Evolutionary conservation across 2,888 invertebrate genomes (phyloP).

Genomic region (Pheosia gnoma): DNA sequence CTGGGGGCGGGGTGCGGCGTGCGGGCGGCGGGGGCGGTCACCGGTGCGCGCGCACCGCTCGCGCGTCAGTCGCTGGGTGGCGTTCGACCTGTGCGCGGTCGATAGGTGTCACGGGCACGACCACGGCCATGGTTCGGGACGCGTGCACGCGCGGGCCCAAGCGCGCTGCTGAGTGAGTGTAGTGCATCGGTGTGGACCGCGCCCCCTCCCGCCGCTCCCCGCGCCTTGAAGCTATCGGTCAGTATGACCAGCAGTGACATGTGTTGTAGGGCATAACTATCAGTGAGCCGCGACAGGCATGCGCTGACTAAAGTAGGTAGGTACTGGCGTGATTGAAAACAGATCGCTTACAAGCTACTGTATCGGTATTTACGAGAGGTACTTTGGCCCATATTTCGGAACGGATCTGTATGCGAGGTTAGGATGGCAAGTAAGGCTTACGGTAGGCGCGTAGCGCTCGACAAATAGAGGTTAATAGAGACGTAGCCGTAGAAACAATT

Average conservation of each 20-base stretch:
- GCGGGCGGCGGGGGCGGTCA: constrained; percentile 52
- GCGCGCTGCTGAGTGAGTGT: constrained; percentile 65
- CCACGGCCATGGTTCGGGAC: constrained; percentile 72
- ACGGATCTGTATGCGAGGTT: constrained; percentile 34
- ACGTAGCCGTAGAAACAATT: constrained; percentile 21
- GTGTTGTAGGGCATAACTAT: constrained; percentile 12
- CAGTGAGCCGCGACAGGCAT: constrained; percentile 15
- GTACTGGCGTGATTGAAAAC: constrained; percentile 20
- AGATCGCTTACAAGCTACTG: constrained; percentile 22
- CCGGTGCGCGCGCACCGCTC: constrained; percentile 73
- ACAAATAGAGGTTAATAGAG: constrained; percentile 1
- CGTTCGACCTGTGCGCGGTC: constrained; percentile 78
- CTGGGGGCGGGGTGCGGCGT: constrained; percentile 46
- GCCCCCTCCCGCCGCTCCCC: constrained; percentile 42
- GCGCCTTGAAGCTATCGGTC: constrained; percentile 60
- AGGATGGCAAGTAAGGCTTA: constrained; percentile 11
- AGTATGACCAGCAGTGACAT: constrained; percentile 39
- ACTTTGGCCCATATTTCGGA: constrained; percentile 24
- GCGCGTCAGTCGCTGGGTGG: constrained; percentile 75
- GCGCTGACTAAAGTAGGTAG: constrained; percentile 11
- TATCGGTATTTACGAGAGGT: constrained; percentile 40
- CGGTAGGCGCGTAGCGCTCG: constrained; percentile 31
- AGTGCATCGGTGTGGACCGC: constrained; percentile 46
- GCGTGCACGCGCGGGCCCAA: constrained; percentile 68
- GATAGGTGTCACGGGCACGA: constrained; percentile 68